Base-by-base conservation (phyloP, 2,113 vertebrate species). In the Lonchura striata region DNA sequence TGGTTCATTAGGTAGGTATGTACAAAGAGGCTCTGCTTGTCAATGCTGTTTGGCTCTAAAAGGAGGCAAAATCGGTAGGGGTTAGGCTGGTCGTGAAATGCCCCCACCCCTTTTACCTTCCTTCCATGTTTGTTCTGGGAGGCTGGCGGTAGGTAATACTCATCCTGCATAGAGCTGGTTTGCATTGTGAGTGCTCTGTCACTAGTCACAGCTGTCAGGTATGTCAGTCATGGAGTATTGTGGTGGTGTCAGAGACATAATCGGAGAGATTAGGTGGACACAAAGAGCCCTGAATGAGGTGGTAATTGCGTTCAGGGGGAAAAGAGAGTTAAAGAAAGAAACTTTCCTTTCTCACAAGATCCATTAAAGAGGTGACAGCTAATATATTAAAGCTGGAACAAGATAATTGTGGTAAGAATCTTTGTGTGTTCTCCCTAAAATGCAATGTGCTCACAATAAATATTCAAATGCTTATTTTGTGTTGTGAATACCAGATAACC, bases 311-410 rank as follows among this genome's bases (percentile, higher is more conserved):
- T 97, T 97, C 96, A 83, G 95, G 96, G 94, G 95, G 97, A 96
- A 98, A 97, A 96, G 96, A 84, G 95, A 93, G 95, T 97, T 95
- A 94, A 98, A 98, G 97, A 97, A 98, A 98, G 95, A 97, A 96
- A 97, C 96, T 97, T 97, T 96, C 95, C 95, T 98, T 98, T 98
- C 97, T 98, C 96, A 97, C 97, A 92, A 96, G 96, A 89, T 95
- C 97, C 70, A 53, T 98, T 98, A 97, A 97, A 96, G 96, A 97
- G 94, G 97, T 98, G 97, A 97, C 98, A 98, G 98, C 97, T 97
- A 97, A 97, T 98, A 97, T 97, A 91, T 98, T 97, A 97, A 97
- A 95, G 97, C 97, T 96, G 94, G 95, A 97, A 97, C 97, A 97
- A 98, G 97, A 97, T 97, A 97, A 98, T 97, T 98, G 97, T 96